These are phyloP conservation scores for Hippocampus mohnikei DNA, from an alignment of 2,113 vertebrate genomes.

Conservation along the genomic window DNA sequence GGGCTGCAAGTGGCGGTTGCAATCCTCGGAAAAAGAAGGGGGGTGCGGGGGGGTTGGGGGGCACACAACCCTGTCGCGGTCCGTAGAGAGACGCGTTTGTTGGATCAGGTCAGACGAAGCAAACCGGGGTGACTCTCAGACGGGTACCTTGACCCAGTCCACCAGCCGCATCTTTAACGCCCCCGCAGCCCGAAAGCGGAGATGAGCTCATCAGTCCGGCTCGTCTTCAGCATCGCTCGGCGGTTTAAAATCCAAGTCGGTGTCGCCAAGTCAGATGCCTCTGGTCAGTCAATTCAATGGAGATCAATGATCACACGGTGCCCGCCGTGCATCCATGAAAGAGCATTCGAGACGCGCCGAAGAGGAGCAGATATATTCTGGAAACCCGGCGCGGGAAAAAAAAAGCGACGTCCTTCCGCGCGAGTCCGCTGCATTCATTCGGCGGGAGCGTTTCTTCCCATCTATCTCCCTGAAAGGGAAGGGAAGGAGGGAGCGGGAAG, in stretches of 20 bases:
- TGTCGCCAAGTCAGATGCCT: conserved; percentile 8
- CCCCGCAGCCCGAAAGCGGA: conserved; percentile 27
- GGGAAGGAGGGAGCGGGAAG: conserved; percentile 2
- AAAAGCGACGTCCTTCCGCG: not conserved
- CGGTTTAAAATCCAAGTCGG: conserved; percentile 48
- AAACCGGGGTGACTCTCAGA: conserved; percentile 47
- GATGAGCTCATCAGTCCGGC: conserved; percentile 26
- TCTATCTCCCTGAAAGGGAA: conserved; percentile 34
- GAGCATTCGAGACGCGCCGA: conserved; percentile 14
- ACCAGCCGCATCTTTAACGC: conserved; percentile 52
- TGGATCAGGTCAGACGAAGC: conserved; percentile 49
- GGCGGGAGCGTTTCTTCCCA: conserved; percentile 57
- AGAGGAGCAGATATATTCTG: conserved; percentile 11
- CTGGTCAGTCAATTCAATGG: not conserved
- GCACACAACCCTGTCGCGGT: conserved; percentile 20
- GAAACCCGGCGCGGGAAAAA: not conserved
- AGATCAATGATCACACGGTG: conserved; percentile 1
- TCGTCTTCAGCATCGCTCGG: not conserved
- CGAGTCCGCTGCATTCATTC: conserved; percentile 46
- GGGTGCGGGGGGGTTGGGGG: not conserved
- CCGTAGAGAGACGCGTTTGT: conserved; percentile 35
- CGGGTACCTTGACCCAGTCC: conserved; percentile 38
- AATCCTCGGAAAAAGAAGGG: not conserved
- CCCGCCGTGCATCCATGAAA: conserved; percentile 27
- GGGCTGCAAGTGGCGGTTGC: conserved; percentile 44